Evolutionary conservation across 1,140 invertebrate genomes (phyloP).

Genomic region (Drosophila auraria): DNA sequence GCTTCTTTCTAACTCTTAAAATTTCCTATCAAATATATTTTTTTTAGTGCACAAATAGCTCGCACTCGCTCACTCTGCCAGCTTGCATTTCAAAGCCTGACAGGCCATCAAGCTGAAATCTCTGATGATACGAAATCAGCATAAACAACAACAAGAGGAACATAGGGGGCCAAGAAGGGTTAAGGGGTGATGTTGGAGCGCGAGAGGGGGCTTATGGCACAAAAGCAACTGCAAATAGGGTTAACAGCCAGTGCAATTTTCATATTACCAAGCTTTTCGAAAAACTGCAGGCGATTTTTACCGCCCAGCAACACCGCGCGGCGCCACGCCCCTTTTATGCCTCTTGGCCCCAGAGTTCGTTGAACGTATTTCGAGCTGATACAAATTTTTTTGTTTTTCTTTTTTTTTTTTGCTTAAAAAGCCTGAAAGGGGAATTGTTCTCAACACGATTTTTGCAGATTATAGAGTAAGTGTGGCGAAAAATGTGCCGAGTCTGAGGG

Average conservation of each 20-base stretch:
- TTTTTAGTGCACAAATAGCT: slow-evolving; percentile 15
- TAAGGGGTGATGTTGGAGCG: background rate
- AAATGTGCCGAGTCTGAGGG: no score
- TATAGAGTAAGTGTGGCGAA: background rate
- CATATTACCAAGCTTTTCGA: slow-evolving; percentile 75
- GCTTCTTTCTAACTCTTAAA: no score
- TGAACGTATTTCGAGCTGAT: slow-evolving; percentile 48
- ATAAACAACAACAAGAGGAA: slow-evolving; percentile 63
- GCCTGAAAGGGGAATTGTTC: background rate
- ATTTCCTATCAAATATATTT: background rate
- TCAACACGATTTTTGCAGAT: slow-evolving; percentile 26
- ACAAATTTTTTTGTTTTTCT: slow-evolving; percentile 3
- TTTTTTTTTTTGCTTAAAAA: background rate
- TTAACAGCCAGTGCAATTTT: slow-evolving; percentile 82
- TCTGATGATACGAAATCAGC: slow-evolving; percentile 82
- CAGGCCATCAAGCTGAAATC: slow-evolving; percentile 73
- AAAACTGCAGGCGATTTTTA: slow-evolving; percentile 52
- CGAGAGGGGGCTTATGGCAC: slow-evolving; percentile 59
- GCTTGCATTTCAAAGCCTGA: slow-evolving; percentile 47
- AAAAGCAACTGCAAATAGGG: slow-evolving; percentile 81
- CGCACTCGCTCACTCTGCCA: slow-evolving; percentile 28
- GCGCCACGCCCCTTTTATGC: background rate
- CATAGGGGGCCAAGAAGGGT: slow-evolving; percentile 2
- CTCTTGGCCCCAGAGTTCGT: slow-evolving; percentile 45
- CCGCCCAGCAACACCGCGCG: background rate